A percentile compares a stretch with the other conserved stretches of the same genome.
Conservation (phyloP, 2,113 vertebrate species). For the Eulacestoma nigropectus region DNA sequence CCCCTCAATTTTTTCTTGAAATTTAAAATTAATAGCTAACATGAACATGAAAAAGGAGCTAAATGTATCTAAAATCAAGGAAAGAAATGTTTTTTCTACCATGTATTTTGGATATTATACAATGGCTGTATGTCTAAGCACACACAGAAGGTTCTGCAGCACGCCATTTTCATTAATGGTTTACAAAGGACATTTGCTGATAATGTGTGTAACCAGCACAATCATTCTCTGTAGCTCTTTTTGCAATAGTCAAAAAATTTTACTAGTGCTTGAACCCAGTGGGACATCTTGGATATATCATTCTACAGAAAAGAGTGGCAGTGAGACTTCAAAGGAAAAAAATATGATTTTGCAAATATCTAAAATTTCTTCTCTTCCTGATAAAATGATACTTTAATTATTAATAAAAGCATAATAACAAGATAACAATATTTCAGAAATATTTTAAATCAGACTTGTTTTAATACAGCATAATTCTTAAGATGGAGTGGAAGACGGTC, state of each 20-base stretch:
- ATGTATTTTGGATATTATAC: not conserved
- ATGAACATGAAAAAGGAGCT: not conserved
- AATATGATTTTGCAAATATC: not conserved
- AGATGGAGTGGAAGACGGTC: not conserved
- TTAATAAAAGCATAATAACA: not conserved
- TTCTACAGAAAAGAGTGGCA: not conserved
- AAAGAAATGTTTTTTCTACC: not conserved
- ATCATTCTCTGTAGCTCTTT: not conserved
- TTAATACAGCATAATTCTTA: not conserved
- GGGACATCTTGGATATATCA: not conserved
- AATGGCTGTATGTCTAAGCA: not conserved
- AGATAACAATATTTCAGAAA: not conserved
- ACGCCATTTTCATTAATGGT: fast-evolving
- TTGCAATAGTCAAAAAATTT: not conserved
- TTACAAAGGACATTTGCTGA: not conserved
- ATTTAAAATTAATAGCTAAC: not conserved
- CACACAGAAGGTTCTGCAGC: not conserved
- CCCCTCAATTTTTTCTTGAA: not conserved
- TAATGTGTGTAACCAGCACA: not conserved
- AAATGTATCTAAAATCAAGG: not conserved
- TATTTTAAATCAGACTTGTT: not conserved
- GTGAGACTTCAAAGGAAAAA: not conserved
- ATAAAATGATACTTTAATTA: not conserved
- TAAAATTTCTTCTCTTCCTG: not conserved
- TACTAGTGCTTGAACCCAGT: not conserved